A percentile compares a stretch with the other conserved stretches of the same genome.
Conservation (phyloP, 2,113 vertebrate species). For the Opisthocomus hoazin region DNA sequence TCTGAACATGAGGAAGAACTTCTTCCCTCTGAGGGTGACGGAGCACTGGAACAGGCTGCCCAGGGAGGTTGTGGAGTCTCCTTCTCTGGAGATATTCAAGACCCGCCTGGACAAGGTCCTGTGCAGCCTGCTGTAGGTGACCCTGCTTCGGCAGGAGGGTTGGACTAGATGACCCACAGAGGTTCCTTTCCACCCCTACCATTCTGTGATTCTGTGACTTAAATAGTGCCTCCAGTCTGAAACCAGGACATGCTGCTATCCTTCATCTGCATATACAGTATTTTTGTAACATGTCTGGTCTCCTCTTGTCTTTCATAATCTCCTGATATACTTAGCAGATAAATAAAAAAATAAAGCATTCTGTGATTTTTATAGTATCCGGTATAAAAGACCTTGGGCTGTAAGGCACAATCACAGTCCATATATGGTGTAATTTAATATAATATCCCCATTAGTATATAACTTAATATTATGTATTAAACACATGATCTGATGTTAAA, state of each 20-base stretch:
- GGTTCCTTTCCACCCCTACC: too few species aligned
- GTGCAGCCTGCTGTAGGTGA: too few species aligned
- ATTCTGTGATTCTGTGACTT: too few species aligned
- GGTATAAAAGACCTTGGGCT: not conserved
- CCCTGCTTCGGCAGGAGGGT: too few species aligned
- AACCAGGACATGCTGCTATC: not conserved
- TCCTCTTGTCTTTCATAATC: not conserved
- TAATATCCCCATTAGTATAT: not conserved
- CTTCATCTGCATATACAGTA: not conserved
- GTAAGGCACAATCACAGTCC: not conserved
- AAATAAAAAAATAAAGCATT: not conserved
- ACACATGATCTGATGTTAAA: not conserved
- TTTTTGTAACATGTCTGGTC: not conserved
- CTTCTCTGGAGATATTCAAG: too few species aligned
- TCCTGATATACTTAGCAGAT: not conserved
- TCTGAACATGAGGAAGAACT: too few species aligned
- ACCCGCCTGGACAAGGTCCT: too few species aligned
- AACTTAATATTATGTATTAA: not conserved
- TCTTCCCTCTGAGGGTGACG: too few species aligned
- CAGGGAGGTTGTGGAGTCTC: too few species aligned
- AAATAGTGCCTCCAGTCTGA: not conserved
- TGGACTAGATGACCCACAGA: too few species aligned
- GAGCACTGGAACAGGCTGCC: too few species aligned
- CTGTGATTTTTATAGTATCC: not conserved
- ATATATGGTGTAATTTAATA: not conserved